Evolutionary conservation across 2,797 vertebrate genomes (phyloP).

Genomic region (Tinamus major): DNA sequence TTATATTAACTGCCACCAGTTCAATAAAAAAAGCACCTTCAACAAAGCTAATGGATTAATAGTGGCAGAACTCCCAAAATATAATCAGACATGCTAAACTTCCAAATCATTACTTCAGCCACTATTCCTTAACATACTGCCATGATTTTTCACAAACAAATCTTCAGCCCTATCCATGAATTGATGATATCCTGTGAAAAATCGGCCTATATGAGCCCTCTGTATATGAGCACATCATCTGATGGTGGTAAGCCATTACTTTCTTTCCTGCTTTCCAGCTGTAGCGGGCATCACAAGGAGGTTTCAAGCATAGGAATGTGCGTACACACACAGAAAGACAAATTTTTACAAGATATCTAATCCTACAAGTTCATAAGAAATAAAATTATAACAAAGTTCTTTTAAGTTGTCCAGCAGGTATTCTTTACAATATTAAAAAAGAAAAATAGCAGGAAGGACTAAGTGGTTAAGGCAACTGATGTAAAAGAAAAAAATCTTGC

Average conservation of each 20-base stretch:
- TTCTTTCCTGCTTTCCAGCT: background rate
- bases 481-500: background rate
- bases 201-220: background rate
- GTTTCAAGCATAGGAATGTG: background rate
- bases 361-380: background rate
- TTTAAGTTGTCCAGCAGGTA: background rate
- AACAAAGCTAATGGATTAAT: background rate
- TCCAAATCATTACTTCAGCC: background rate
- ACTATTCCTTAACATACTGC: background rate
- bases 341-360: background rate
- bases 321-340: background rate
- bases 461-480: background rate
- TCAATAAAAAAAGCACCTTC: background rate
- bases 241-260: background rate
- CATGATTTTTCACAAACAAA: slow-evolving; percentile 9
- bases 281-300: background rate
- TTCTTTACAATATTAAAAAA: background rate
- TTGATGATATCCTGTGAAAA: background rate
- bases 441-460: background rate
- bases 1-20: background rate
- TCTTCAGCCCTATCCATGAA: background rate
- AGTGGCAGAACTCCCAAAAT: background rate
- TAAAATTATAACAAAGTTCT: background rate
- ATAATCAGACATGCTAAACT: background rate
- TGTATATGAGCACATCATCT: background rate